These are phyloP conservation scores for Graptemys geographica DNA, from an alignment of 2,797 vertebrate genomes.

Conservation along the genomic window DNA sequence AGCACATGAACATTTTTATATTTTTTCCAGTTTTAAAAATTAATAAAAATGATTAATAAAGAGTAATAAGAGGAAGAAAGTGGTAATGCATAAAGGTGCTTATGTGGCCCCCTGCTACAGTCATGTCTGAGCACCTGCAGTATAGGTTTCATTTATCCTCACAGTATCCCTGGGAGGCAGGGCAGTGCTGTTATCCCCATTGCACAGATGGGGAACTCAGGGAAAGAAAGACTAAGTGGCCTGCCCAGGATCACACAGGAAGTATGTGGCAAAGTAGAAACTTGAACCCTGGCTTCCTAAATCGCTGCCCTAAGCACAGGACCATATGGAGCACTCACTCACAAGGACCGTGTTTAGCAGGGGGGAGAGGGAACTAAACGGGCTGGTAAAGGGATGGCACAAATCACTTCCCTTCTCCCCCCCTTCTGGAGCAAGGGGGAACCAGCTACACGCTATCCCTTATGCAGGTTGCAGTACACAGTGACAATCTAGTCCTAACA, in stretches of 20 bases:
- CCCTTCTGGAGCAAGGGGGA: background rate
- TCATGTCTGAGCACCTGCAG: background rate
- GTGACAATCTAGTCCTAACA: background rate
- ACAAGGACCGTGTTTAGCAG: background rate
- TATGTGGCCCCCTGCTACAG: fast-evolving
- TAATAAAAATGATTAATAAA: background rate
- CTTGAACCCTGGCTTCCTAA: background rate
- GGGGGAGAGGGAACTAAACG: background rate
- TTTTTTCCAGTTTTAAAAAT: background rate
- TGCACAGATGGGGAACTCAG: background rate
- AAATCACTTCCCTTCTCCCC: background rate
- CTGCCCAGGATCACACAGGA: background rate
- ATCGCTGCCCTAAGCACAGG: background rate
- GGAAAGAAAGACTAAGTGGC: background rate
- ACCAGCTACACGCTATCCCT: background rate
- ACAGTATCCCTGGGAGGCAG: background rate
- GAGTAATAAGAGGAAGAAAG: background rate
- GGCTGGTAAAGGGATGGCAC: background rate
- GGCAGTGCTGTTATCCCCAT: background rate
- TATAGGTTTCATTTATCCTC: background rate
- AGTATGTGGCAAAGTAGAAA: background rate
- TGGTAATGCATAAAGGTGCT: background rate
- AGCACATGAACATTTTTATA: fast-evolving
- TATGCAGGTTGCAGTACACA: background rate
- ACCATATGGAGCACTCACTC: background rate